Evolutionary conservation across 2,113 vertebrate species (phyloP).

Genomic region (Poeciliopsis retropinna): DNA sequence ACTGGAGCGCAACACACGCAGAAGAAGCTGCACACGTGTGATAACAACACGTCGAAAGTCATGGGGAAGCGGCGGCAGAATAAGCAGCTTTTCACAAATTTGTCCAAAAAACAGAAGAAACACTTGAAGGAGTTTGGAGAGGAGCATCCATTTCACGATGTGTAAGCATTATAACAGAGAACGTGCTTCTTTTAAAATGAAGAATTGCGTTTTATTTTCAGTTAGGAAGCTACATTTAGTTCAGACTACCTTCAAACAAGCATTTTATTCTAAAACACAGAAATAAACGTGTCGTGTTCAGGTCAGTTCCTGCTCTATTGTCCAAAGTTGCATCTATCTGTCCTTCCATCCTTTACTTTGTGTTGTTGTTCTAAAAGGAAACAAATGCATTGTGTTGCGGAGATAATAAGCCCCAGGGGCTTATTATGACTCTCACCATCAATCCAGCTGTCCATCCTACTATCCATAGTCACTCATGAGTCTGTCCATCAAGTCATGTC

Average conservation of each 20-base stretch:
- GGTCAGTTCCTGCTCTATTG: neutral
- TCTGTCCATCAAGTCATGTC: neutral
- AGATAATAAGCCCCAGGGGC: neutral
- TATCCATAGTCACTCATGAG: neutral
- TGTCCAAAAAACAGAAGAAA: conserved; percentile 91
- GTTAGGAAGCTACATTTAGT: conserved; percentile 14
- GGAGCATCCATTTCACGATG: conserved; percentile 90
- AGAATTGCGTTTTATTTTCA: neutral
- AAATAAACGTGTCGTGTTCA: neutral
- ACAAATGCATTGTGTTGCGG: neutral
- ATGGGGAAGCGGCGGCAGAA: conserved; percentile 84
- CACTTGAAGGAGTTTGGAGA: conserved; percentile 94
- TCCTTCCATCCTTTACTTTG: neutral
- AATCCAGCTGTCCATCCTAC: neutral
- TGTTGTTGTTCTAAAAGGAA: neutral
- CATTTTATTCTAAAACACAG: neutral
- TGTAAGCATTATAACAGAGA: conserved; percentile 67
- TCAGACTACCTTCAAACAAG: neutral
- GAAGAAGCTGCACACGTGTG: conserved; percentile 38
- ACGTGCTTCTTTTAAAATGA: no score
- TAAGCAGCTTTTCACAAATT: conserved; percentile 67
- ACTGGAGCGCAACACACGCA: neutral
- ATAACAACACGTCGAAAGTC: conserved; percentile 36
- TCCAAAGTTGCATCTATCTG: neutral
- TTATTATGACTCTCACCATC: neutral